Percentiles rank a stretch among this genome's conserved stretches.
Conservation (phyloP, 2,888 invertebrate genomes). For the Lissocephala sabroskyi region DNA sequence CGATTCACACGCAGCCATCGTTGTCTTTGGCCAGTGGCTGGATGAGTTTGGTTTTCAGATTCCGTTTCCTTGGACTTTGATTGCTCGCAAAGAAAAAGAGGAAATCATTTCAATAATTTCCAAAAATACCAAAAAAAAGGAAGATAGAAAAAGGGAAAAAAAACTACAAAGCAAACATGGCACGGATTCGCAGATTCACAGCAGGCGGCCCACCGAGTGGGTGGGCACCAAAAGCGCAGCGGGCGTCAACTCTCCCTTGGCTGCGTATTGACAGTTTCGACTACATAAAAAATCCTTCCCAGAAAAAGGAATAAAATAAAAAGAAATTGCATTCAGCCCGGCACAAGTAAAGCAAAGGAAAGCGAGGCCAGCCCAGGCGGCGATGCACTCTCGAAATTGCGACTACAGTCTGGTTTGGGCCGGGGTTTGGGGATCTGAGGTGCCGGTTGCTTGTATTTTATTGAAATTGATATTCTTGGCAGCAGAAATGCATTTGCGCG, state of each 20-base stretch:
- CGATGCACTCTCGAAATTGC: constrained; percentile 35
- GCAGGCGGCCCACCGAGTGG: constrained; percentile 12
- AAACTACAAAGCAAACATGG: constrained; percentile 62
- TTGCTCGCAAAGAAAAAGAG: constrained; percentile 8
- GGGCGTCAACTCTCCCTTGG: constrained; percentile 47
- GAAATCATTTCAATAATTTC: constrained; percentile 47
- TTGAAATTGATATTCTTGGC: constrained; percentile 62
- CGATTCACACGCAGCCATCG: not conserved
- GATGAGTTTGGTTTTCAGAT: constrained; percentile 28
- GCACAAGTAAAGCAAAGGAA: constrained; percentile 6
- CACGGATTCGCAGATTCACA: constrained; percentile 3
- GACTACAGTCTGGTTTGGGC: constrained; percentile 21
- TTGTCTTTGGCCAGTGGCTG: constrained; percentile 20
- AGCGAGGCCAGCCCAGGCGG: no score
- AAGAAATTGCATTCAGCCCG: no score
- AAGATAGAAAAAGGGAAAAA: no score
- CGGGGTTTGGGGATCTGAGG: no score
- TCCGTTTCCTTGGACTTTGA: no score
- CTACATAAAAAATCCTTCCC: constrained; percentile 48
- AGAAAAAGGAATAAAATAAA: constrained; percentile 22
- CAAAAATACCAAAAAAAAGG: no score
- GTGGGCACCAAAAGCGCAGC: constrained; percentile 50
- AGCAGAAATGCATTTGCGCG: constrained; percentile 56
- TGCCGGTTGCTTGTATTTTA: constrained; percentile 62
- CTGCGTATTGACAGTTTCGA: constrained; percentile 60